Conservation (phyloP, 2,888 invertebrate species). For the Achlya flavicornis region DNA sequence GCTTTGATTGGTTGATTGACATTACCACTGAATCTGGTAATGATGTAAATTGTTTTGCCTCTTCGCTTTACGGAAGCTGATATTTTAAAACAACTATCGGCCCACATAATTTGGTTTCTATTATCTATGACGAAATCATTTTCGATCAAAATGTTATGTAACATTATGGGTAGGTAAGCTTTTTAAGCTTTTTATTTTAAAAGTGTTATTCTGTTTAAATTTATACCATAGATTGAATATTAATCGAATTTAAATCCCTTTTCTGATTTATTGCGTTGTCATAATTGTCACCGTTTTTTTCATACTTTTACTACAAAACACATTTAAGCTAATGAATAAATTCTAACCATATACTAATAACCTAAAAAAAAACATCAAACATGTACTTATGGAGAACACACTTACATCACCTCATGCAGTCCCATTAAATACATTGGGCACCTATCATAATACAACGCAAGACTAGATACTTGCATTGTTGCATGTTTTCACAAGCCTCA, state of each 20-base stretch:
- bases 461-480: conserved; percentile 60
- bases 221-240: not conserved
- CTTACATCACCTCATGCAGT: conserved; percentile 11
- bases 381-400: no score
- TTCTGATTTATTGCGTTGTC: not conserved
- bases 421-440: conserved; percentile 41
- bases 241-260: not conserved
- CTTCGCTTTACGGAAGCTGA: conserved; percentile 37
- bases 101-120: conserved; percentile 37
- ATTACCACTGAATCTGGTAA: conserved; percentile 36
- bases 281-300: no score
- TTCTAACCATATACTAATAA: no score
- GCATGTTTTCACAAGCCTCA: conserved; percentile 79
- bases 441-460: conserved; percentile 60
- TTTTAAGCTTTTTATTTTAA: no score
- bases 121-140: conserved; percentile 36
- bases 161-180: no score
- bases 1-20: conserved; percentile 46
- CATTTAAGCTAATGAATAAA: no score
- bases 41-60: conserved; percentile 34
- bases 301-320: no score
- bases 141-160: conserved; percentile 36
- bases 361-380: no score
- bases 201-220: not conserved
- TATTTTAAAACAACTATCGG: conserved; percentile 33